Conservation (phyloP, 1,140 invertebrate species). For the Chrysopa pallens region DNA sequence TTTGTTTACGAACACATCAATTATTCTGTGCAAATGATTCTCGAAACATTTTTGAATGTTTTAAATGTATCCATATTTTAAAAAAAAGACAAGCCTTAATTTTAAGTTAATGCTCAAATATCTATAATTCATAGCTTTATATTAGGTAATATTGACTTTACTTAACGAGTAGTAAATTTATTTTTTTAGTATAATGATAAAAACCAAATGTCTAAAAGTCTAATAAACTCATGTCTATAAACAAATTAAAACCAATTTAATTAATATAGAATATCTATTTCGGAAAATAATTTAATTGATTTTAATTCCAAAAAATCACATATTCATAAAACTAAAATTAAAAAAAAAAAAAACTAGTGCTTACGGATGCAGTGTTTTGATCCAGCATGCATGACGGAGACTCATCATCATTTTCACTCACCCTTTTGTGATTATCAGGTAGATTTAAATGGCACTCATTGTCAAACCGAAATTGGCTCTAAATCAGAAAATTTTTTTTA, state of each 20-base stretch:
- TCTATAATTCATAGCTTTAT: too few relatives aligned
- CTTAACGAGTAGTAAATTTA: too few relatives aligned
- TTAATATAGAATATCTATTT: conserved; percentile 1
- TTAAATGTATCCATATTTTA: too few relatives aligned
- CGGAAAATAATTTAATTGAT: conserved; percentile 5
- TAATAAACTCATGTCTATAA: too few relatives aligned
- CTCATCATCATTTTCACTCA: conserved; percentile 46
- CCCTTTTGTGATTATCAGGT: conserved; percentile 88
- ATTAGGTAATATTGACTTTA: too few relatives aligned
- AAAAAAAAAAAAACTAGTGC: conserved; percentile 28
- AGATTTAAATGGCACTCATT: conserved; percentile 92
- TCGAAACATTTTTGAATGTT: too few relatives aligned
- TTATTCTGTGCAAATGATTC: too few relatives aligned
- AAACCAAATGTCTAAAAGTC: too few relatives aligned
- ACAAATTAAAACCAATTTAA: not conserved
- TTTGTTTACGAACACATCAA: too few relatives aligned
- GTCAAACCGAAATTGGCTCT: conserved; percentile 98
- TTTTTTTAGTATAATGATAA: too few relatives aligned
- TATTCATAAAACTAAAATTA: conserved; percentile 4
- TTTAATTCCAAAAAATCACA: not conserved
- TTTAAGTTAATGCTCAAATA: too few relatives aligned
- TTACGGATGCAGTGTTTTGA: conserved; percentile 36
- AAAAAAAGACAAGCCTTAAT: too few relatives aligned
- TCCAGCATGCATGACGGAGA: conserved; percentile 26
- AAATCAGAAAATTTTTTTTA: conserved; percentile 11